phyloP scores from a whole-genome alignment of 2,113 vertebrate species.

The Theropithecus gelada region DNA sequence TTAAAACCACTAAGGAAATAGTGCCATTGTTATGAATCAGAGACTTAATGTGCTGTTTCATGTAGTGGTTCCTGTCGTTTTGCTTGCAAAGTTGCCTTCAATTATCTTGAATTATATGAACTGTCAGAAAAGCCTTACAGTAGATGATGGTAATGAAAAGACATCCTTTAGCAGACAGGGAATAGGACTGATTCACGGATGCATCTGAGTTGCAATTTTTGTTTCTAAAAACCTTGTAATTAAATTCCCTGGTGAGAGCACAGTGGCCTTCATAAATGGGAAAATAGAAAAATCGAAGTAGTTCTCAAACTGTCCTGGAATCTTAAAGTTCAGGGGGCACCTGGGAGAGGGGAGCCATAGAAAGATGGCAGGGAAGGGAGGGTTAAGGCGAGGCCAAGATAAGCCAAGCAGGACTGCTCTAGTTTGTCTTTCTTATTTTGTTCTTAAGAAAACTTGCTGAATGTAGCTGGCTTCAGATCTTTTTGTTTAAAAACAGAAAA shows the following conservation, averaged over 20 bases:
- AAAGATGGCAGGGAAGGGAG: background rate
- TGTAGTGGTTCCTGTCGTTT: background rate
- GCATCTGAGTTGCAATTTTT: background rate
- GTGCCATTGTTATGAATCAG: too few relatives aligned
- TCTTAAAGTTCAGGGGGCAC: too few relatives aligned
- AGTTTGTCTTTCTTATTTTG: background rate
- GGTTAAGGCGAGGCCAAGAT: too few relatives aligned
- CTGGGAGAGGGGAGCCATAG: background rate
- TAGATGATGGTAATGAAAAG: background rate
- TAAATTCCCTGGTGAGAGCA: background rate
- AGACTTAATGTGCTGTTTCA: background rate
- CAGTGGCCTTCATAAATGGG: fast-evolving
- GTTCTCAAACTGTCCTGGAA: background rate
- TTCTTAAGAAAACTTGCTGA: background rate
- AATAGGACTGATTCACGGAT: fast-evolving
- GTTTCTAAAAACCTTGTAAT: background rate
- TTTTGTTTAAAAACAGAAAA: background rate
- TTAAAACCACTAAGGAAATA: background rate
- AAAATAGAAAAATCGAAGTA: background rate
- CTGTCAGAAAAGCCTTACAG: background rate
- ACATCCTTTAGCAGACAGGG: background rate
- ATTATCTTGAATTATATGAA: background rate
- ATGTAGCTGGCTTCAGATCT: background rate
- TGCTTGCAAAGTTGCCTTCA: background rate
- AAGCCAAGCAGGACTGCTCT: background rate